Evolutionary conservation across 2,113 vertebrate genomes (phyloP).

Genomic region (Aptenodytes forsteri): DNA sequence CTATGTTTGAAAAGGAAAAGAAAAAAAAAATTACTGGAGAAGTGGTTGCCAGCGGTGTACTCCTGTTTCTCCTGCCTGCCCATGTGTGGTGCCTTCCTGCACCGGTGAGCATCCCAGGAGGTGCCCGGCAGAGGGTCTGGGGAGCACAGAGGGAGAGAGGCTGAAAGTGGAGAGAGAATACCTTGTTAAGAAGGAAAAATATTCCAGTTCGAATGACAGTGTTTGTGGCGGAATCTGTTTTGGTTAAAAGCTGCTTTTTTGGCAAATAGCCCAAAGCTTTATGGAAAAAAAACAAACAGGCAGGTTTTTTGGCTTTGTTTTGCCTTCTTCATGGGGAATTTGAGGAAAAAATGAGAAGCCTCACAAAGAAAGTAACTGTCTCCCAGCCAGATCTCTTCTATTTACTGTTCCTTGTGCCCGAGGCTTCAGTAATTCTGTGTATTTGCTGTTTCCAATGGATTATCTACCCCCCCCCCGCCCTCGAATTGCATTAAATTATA

Average conservation of each 20-base stretch:
- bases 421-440: not conserved
- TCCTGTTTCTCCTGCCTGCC: not conserved
- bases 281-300: not conserved
- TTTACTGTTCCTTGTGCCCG: not conserved
- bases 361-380: not conserved
- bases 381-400: not conserved
- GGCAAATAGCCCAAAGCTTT: not conserved
- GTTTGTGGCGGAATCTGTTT: not conserved
- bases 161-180: not conserved
- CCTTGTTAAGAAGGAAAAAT: not conserved
- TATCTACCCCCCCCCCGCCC: not conserved
- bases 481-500: not conserved
- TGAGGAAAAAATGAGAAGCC: not conserved
- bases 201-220: not conserved
- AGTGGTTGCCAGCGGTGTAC: fast-evolving
- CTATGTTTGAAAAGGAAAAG: not conserved
- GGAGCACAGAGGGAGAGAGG: not conserved
- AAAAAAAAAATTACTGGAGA: not conserved
- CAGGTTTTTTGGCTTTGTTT: not conserved
- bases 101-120: not conserved
- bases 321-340: not conserved
- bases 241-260: not conserved
- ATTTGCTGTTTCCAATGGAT: not conserved
- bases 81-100: not conserved
- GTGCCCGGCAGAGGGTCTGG: not conserved